A percentile compares a stretch with the other conserved stretches of the same genome.
These are phyloP conservation scores for Apoda limacodes DNA, from an alignment of 2,888 invertebrate genomes.

Conservation along the genomic window DNA sequence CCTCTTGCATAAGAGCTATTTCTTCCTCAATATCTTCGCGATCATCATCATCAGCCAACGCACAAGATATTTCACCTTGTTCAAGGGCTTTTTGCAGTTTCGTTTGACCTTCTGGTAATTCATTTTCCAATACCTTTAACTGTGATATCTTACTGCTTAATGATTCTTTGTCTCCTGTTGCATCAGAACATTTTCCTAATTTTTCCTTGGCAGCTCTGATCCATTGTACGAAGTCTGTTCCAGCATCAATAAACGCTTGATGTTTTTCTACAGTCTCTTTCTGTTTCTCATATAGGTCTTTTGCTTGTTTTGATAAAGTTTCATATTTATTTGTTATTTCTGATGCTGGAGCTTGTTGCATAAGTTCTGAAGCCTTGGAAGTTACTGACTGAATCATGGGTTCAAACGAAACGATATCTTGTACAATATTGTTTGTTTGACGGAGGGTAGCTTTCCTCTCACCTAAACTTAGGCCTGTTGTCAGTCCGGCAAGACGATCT, in stretches of 20 bases:
- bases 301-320: slow-evolving; percentile 89
- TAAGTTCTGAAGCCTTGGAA: slow-evolving; percentile 91
- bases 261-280: slow-evolving; percentile 91
- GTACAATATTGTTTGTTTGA: slow-evolving; percentile 93
- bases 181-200: slow-evolving; percentile 91
- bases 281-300: slow-evolving; percentile 89
- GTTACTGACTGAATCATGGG: slow-evolving; percentile 97
- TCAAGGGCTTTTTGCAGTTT: slow-evolving; percentile 86
- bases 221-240: slow-evolving; percentile 94
- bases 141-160: slow-evolving; percentile 88
- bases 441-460: slow-evolving; percentile 90
- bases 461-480: slow-evolving; percentile 81
- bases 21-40: slow-evolving; percentile 93
- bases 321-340: slow-evolving; percentile 94
- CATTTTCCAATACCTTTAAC: slow-evolving; percentile 85
- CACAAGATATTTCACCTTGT: slow-evolving; percentile 88
- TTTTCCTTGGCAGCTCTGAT: slow-evolving; percentile 90
- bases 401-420: slow-evolving; percentile 96
- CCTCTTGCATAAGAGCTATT: slow-evolving; percentile 89
- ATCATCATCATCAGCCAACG: slow-evolving; percentile 86
- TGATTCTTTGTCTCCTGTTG: slow-evolving; percentile 91
- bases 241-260: slow-evolving; percentile 92
- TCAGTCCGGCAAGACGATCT: slow-evolving; percentile 75
- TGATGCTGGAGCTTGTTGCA: slow-evolving; percentile 90
- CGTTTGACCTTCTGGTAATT: slow-evolving; percentile 84